Base-by-base conservation (phyloP, 1,140 invertebrate species). In the Microvelia longipes region DNA sequence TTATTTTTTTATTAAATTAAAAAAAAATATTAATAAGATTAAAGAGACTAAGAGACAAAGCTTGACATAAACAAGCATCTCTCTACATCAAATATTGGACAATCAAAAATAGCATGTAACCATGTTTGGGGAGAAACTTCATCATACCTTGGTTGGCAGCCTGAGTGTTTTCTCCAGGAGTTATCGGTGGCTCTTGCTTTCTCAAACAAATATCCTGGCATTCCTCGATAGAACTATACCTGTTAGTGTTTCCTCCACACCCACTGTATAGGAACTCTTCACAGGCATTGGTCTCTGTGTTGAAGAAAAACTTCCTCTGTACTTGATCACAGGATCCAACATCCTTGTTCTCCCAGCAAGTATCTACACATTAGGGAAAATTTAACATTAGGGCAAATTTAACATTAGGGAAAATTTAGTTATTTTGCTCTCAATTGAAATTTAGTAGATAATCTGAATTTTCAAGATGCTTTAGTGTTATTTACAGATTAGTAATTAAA, bases 291-390 rank as follows among this genome's bases (percentile, higher is more conserved):
- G 83, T 83, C 1, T 79, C 77, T 15, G 77, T 75, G 68, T 94
- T 88, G 75, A 87, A 95, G 77, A 87, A 93, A 81, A 84, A 94
- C 72, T 88, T 86, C 0, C 79, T 79, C 25, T 87, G 83, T 28
- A 82, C 82, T 1, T 83, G 83, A 27, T 82, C 82, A 78, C 91
- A 94, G 0, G 89, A 86, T 5, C 89, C 89, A 25, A 86, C 75
- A 69, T 91, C 81, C 74, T 83, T 80, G 35, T 90, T 86, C 76
- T 96, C 77, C 67, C 76, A 77, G 79, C 93, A 94, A 0, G 85
- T 78, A 77, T 92, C 86, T 85, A 77, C 11, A 67, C 14, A 29
- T 13, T 25, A 25, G 25, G 11, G 5, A 14, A 65, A 27, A 65
- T 11, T 5, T 65, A 65, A 14, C 63, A 13, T 65, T 65, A 24